Percentiles rank a stretch among this genome's conserved stretches.
Conservation (phyloP, 2,113 vertebrate species). For the Nerophis lumbriciformis region DNA sequence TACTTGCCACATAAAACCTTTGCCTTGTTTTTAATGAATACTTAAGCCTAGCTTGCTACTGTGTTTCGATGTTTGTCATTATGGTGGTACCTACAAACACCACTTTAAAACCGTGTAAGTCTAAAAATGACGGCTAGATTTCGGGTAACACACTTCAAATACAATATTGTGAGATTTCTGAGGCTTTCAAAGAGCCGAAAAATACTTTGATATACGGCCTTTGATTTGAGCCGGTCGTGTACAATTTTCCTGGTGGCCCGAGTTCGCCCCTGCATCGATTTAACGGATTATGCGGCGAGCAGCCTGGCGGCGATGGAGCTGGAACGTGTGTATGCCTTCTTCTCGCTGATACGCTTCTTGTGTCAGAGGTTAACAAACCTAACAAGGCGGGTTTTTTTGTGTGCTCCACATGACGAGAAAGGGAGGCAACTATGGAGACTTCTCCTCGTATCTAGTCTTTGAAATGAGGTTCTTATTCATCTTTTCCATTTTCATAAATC, state of each 20-base stretch:
- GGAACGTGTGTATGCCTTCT: slow-evolving; percentile 8
- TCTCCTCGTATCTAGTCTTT: not conserved
- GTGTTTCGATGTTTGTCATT: too few species aligned
- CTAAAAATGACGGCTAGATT: too few species aligned
- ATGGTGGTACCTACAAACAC: too few species aligned
- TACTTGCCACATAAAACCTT: too few species aligned
- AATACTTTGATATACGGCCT: too few species aligned
- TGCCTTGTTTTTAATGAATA: too few species aligned
- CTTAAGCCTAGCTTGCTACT: too few species aligned
- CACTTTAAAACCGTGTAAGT: too few species aligned
- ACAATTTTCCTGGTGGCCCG: not conserved
- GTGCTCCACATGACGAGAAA: not conserved
- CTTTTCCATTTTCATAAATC: too few species aligned
- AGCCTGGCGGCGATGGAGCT: not conserved
- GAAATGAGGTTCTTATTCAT: not conserved
- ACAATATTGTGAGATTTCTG: too few species aligned
- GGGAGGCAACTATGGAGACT: not conserved
- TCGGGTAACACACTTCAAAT: too few species aligned
- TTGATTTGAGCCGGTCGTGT: slow-evolving; percentile 5
- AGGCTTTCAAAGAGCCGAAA: too few species aligned
- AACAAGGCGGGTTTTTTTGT: not conserved
- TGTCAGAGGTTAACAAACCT: slow-evolving; percentile 7
- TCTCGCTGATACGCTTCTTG: slow-evolving; percentile 7
- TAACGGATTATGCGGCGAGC: slow-evolving; percentile 16
- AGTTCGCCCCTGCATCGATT: slow-evolving; percentile 17